Evolutionary conservation across 2,797 vertebrate genomes (phyloP).

Genomic region (Tiaroga cobitis): DNA sequence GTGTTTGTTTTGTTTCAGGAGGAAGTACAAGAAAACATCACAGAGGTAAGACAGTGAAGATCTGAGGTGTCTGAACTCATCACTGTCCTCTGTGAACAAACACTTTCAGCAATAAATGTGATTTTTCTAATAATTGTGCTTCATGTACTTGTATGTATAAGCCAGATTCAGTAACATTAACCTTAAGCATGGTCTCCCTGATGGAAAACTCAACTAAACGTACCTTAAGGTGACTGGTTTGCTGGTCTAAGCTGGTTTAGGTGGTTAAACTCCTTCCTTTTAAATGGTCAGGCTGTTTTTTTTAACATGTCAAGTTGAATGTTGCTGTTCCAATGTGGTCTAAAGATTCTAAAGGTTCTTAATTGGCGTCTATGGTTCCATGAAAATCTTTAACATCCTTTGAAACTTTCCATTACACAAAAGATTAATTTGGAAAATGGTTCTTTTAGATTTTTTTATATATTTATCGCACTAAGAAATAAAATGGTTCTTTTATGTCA

Average conservation of each 20-base stretch:
- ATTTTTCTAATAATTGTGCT: background rate
- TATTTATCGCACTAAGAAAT: background rate
- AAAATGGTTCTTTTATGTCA: background rate
- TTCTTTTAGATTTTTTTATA: background rate
- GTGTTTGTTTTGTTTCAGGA: slow-evolving; percentile 80
- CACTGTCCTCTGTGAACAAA: background rate
- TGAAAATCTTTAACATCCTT: background rate
- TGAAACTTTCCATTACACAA: background rate
- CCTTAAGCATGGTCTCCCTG: background rate
- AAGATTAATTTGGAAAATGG: background rate
- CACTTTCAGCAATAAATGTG: background rate
- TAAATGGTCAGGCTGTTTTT: background rate
- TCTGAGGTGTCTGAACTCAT: slow-evolving; percentile 31
- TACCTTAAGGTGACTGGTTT: background rate
- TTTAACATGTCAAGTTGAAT: background rate
- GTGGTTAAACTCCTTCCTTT: background rate
- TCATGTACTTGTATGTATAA: background rate
- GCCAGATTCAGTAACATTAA: background rate
- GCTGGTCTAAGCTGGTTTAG: background rate
- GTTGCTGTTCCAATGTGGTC: background rate
- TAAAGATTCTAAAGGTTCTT: background rate
- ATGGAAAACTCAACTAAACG: background rate
- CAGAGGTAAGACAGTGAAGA: slow-evolving; percentile 90
- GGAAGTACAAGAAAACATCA: slow-evolving; percentile 99
- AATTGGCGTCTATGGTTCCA: background rate